Conservation (phyloP, 2,797 vertebrate species). For the Notoglanidium macrostoma region DNA sequence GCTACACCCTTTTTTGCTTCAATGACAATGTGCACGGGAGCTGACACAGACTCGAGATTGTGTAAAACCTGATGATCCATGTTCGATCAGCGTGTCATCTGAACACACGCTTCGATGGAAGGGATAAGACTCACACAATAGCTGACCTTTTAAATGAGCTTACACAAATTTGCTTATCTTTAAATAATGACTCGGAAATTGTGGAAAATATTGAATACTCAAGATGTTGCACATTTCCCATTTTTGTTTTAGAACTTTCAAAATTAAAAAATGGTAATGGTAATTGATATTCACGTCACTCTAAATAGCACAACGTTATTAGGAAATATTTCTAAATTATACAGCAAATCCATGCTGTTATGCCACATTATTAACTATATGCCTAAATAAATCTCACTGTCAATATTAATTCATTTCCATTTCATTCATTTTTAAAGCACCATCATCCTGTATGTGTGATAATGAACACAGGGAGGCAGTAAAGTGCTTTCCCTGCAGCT, state of each 20-base stretch:
- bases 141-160: no score
- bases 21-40: no score
- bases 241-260: no score
- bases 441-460: slow-evolving; percentile 7
- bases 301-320: not conserved
- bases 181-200: no score
- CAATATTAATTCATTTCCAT: not conserved
- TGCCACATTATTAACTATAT: not conserved
- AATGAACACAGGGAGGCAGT: slow-evolving; percentile 57
- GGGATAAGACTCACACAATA: no score
- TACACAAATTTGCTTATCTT: no score
- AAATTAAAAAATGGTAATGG: not conserved
- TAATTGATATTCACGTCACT: not conserved
- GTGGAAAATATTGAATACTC: no score
- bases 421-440: slow-evolving; percentile 11
- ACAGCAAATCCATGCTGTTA: not conserved
- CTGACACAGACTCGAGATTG: not conserved
- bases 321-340: not conserved
- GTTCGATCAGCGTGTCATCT: not conserved
- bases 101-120: not conserved
- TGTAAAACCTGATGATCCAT: not conserved
- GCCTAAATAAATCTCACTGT: not conserved
- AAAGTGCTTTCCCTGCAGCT: slow-evolving; percentile 37
- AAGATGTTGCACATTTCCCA: no score
- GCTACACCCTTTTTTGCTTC: no score